Percentiles rank a stretch among this genome's conserved stretches.
phyloP scores from a whole-genome alignment of 2,888 invertebrate genomes.

The Sphinx pinastri region DNA sequence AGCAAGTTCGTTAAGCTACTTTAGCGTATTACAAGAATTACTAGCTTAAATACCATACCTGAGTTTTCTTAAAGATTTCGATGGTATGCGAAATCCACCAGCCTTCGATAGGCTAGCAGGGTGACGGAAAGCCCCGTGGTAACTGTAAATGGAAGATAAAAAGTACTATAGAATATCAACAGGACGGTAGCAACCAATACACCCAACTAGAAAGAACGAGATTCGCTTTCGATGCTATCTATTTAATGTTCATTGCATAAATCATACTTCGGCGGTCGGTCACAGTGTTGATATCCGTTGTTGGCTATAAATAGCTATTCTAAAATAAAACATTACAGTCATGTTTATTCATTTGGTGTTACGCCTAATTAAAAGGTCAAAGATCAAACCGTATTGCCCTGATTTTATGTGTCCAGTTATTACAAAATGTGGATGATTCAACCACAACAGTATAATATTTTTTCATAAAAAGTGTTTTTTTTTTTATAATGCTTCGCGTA shows the following conservation, averaged over 20 bases:
- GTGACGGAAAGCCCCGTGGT: no score
- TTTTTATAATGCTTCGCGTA: no score
- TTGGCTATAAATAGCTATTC: neutral
- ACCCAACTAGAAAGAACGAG: neutral
- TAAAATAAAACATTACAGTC: neutral
- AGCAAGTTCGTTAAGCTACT: no score
- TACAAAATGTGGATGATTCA: no score
- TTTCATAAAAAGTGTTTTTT: no score
- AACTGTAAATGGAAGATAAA: neutral
- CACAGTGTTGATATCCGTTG: neutral
- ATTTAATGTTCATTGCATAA: neutral
- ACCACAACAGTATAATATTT: no score
- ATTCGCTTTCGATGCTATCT: neutral
- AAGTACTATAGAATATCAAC: neutral
- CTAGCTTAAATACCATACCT: no score
- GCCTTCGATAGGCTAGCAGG: no score
- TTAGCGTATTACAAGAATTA: no score
- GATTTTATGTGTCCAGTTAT: no score
- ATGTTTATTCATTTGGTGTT: neutral
- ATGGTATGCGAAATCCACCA: no score
- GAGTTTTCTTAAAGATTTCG: no score
- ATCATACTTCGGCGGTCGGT: neutral
- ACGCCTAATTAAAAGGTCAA: constrained; percentile 8
- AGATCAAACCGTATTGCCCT: neutral
- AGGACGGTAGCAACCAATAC: neutral